These are phyloP conservation scores for Drosophila picticornis DNA, from an alignment of 2,888 invertebrate species.

Conservation along the genomic window DNA sequence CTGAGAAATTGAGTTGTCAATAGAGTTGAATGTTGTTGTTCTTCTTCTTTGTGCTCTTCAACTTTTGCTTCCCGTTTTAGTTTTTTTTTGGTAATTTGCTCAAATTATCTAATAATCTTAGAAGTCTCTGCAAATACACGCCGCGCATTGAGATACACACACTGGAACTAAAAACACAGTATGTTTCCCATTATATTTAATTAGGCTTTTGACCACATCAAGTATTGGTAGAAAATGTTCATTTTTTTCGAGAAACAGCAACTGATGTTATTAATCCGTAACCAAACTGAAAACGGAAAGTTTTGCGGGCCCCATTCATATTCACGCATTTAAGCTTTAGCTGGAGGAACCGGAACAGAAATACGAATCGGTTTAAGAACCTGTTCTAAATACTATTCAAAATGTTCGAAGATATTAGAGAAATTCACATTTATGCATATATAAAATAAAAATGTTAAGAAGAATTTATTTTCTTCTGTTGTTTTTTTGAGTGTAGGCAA, in stretches of 20 bases:
- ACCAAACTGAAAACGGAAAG: background rate
- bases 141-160: accelerated
- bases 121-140: conserved; percentile 7
- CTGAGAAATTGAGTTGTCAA: conserved; percentile 31
- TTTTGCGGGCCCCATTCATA: too few relatives aligned
- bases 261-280: background rate
- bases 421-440: background rate
- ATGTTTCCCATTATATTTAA: background rate
- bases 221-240: too few relatives aligned
- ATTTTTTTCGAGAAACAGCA: background rate
- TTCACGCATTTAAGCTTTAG: too few relatives aligned
- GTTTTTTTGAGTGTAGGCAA: conserved; percentile 44
- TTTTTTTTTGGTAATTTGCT: conserved; percentile 21
- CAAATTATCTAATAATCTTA: conserved; percentile 31
- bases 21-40: conserved; percentile 21
- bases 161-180: background rate
- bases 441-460: background rate
- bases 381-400: too few relatives aligned
- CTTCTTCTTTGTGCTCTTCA: background rate
- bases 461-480: background rate
- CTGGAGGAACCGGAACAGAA: too few relatives aligned
- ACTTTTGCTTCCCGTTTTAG: background rate
- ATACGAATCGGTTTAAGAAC: too few relatives aligned
- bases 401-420: too few relatives aligned
- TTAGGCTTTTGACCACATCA: too few relatives aligned